Evolutionary conservation across 2,113 vertebrate genomes (phyloP).

Genomic region (Microcebus lehilahytsara): DNA sequence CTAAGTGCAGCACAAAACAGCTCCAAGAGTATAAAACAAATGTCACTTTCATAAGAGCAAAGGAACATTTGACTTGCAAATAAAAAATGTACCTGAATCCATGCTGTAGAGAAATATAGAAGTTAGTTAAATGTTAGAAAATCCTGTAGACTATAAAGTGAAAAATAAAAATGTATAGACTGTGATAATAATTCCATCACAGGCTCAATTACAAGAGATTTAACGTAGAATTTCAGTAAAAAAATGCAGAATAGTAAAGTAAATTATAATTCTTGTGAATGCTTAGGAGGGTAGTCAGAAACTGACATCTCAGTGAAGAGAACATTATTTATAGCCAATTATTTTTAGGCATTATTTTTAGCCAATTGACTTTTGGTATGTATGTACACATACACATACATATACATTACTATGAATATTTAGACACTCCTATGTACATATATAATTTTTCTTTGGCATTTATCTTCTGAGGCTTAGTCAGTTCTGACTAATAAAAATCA

Average conservation of each 20-base stretch:
- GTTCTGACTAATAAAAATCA: slow-evolving; percentile 28
- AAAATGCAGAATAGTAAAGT: background rate
- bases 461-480: background rate
- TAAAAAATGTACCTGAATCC: slow-evolving; percentile 44
- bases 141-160: slow-evolving; percentile 22
- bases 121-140: slow-evolving; percentile 45
- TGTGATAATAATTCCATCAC: background rate
- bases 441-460: background rate
- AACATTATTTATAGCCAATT: slow-evolving; percentile 57
- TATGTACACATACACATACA: background rate
- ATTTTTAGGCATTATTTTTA: slow-evolving; percentile 53
- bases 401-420: background rate
- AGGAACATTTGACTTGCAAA: slow-evolving; percentile 66
- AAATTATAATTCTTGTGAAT: slow-evolving; percentile 1
- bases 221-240: background rate
- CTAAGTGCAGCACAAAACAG: slow-evolving; percentile 41
- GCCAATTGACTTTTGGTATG: background rate
- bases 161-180: background rate
- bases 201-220: background rate
- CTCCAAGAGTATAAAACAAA: slow-evolving; percentile 62
- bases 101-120: slow-evolving; percentile 24
- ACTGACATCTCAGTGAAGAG: slow-evolving; percentile 75
- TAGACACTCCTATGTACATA: background rate
- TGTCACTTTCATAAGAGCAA: slow-evolving; percentile 54
- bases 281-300: slow-evolving; percentile 68